Conservation (phyloP, 2,797 vertebrate species). For the Darevskia mixta region DNA sequence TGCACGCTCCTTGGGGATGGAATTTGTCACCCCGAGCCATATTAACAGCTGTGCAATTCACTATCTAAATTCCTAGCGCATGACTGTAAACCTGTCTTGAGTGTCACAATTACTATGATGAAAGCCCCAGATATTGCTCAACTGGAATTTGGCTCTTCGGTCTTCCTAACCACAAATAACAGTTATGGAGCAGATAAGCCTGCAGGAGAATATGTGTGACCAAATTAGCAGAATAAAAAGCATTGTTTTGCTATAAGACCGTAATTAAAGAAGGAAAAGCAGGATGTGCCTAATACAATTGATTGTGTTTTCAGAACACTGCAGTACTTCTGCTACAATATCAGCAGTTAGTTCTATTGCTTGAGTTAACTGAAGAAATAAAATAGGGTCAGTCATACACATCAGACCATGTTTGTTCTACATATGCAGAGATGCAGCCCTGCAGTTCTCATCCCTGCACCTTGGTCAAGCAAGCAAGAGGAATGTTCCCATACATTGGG, state of each 20-base stretch:
- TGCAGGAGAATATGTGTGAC: not conserved
- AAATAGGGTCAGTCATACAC: constrained; percentile 2
- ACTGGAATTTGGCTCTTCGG: constrained; percentile 29
- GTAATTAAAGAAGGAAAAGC: constrained; percentile 25
- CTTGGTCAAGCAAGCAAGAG: not conserved
- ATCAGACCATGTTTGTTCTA: constrained; percentile 2
- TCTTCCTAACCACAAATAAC: constrained; percentile 25
- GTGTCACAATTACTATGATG: constrained; percentile 31
- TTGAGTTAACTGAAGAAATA: not conserved
- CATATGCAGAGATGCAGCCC: not conserved
- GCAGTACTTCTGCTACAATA: not conserved
- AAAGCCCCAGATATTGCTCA: constrained; percentile 40
- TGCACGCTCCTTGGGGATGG: constrained; percentile 1
- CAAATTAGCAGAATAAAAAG: constrained; percentile 26
- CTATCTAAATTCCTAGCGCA: constrained; percentile 30
- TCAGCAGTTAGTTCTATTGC: not conserved
- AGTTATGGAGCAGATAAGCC: constrained; percentile 8
- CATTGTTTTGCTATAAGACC: constrained; percentile 1
- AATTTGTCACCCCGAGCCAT: constrained; percentile 44
- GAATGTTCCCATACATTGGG: not conserved
- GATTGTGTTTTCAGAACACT: not conserved
- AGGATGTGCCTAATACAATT: constrained; percentile 14
- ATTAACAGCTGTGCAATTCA: constrained; percentile 42
- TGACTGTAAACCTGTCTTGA: constrained; percentile 11
- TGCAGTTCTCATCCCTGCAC: not conserved